These are phyloP conservation scores for Xyrichtys novacula DNA, from an alignment of 2,797 vertebrate species.

Conservation along the genomic window DNA sequence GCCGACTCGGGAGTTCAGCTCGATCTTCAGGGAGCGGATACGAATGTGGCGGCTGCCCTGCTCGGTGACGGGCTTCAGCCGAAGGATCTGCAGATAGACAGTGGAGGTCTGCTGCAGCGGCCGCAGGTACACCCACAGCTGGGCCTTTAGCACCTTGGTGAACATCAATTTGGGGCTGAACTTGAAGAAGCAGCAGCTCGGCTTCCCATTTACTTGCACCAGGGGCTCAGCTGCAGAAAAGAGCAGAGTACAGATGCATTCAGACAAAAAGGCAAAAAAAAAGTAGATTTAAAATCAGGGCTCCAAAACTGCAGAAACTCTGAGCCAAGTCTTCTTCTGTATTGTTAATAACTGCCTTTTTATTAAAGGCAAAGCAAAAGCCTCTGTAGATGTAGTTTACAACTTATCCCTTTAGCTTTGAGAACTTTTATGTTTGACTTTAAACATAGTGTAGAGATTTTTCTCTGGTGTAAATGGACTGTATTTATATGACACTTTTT, in stretches of 20 bases:
- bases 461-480: too few species aligned
- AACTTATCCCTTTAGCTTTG: neutral
- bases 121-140: slow-evolving; percentile 98
- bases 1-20: slow-evolving; percentile 93
- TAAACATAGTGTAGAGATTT: neutral
- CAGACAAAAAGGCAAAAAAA: neutral
- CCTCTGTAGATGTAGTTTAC: neutral
- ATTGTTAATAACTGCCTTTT: neutral
- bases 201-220: slow-evolving; percentile 97
- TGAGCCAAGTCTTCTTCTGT: too few species aligned
- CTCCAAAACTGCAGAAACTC: too few species aligned
- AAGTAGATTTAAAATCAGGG: too few species aligned
- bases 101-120: slow-evolving; percentile 96
- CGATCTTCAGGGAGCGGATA: slow-evolving; percentile 97
- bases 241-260: slow-evolving; percentile 29
- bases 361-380: neutral
- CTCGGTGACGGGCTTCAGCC: slow-evolving; percentile 94
- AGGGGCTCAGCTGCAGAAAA: slow-evolving; percentile 90
- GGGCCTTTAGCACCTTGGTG: slow-evolving; percentile 98
- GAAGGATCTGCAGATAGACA: slow-evolving; percentile 97
- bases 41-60: slow-evolving; percentile 97
- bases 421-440: neutral
- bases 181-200: slow-evolving; percentile 98
- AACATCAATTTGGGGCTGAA: slow-evolving; percentile 99
- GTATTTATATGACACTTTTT: too few species aligned